These are phyloP conservation scores for Harpalus rubripes DNA, from an alignment of 2,888 invertebrate genomes.

Conservation along the genomic window DNA sequence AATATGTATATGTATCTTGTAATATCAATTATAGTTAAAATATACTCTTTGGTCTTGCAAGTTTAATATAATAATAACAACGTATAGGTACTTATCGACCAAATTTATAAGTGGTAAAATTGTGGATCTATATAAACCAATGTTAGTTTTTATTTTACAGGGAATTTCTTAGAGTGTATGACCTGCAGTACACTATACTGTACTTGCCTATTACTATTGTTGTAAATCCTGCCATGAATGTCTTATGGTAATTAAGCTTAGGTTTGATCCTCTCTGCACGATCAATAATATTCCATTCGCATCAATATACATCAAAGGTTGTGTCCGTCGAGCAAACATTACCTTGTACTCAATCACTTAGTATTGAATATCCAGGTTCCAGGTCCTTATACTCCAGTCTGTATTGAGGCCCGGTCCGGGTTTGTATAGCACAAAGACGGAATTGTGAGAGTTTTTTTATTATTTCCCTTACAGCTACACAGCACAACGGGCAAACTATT, in stretches of 20 bases:
- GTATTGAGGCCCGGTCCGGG: neutral
- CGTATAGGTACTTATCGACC: too few species aligned
- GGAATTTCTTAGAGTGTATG: too few species aligned
- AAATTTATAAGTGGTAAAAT: too few species aligned
- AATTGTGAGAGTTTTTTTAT: neutral
- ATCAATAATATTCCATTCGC: slow-evolving; percentile 40
- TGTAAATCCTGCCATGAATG: neutral
- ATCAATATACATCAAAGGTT: slow-evolving; percentile 16
- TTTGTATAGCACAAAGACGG: slow-evolving; percentile 1
- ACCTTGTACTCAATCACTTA: slow-evolving; percentile 33
- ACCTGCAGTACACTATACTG: too few species aligned
- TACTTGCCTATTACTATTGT: too few species aligned
- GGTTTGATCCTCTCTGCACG: neutral
- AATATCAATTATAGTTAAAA: too few species aligned
- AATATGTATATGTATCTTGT: too few species aligned
- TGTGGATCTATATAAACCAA: too few species aligned
- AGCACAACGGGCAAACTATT: neutral
- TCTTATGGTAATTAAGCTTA: neutral
- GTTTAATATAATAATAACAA: too few species aligned
- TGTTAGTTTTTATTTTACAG: too few species aligned
- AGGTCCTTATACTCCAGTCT: slow-evolving; percentile 15
- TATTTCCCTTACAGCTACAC: neutral
- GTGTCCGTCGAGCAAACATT: slow-evolving; percentile 12
- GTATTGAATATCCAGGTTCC: slow-evolving; percentile 34
- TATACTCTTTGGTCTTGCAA: too few species aligned